Evolutionary conservation across 2,797 vertebrate genomes (phyloP), one percentile per base, ranked within the genome.

Genomic region (Danio tinwini): DNA sequence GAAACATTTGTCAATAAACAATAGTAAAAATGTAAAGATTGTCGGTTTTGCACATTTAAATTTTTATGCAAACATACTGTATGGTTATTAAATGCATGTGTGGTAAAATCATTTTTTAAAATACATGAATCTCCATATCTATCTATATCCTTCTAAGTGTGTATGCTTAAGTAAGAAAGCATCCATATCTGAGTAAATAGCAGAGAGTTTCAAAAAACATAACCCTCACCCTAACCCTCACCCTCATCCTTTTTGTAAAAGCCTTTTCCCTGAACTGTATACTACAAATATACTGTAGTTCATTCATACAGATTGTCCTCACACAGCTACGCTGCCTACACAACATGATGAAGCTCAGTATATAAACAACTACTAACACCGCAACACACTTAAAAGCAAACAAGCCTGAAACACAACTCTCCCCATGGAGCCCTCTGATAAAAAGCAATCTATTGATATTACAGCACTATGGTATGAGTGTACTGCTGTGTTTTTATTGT

Each of bases 281-380:
- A 9, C 56, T 74, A 49, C 21, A 61, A 74, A 74, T 49, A 74
- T 49, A n/a, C n/a, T n/a, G n/a, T n/a, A 74, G 44, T 16, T 56
- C 63, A 68, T 77, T 56, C 63, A 68, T 17, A 19, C 64, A 4
- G 17, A 21, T 21, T 58, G 62, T 52, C 40, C 55, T 70, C 29
- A 75, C 47, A 64, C 73, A 42, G 16, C 44, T 47, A 37, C 55
- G 50, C 72, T 62, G 72, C 85, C 84, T 83, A 84, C 82, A 83
- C 76, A 85, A 81, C 83, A 90, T 88, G 90, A 90, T 84, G 81
- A 83, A 79, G 87, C 52, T 74, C 86, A 87, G 53, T 44, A 87
- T 73, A 86, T 87, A 91, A 87, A 83, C 86, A 78, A 86, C 85
- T 84, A 81, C 80, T 56, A 62, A 87, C 85, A 86, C 84, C 47